Evolutionary conservation across 2,113 vertebrate genomes (phyloP).

Genomic region (Egretta garzetta): DNA sequence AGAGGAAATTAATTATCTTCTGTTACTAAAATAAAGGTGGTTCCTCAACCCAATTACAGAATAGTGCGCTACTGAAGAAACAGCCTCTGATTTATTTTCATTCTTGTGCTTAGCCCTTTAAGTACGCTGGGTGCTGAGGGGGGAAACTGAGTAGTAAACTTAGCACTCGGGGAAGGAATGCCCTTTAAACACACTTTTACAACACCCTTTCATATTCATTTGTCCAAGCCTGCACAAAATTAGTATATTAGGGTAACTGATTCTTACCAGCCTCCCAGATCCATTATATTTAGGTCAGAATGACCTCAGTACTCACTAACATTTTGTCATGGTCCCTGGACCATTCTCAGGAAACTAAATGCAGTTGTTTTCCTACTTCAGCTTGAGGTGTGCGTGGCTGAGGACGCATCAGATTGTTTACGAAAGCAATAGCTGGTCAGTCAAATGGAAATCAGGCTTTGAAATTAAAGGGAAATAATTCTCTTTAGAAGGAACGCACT

Average conservation of each 20-base stretch:
- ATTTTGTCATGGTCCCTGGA: background rate
- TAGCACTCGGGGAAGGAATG: background rate
- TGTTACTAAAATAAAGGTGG: background rate
- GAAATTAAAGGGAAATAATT: background rate
- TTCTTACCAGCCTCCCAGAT: background rate
- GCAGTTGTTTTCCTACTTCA: background rate
- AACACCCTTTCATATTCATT: background rate
- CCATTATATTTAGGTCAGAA: background rate
- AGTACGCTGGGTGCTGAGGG: background rate
- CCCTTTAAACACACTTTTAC: background rate
- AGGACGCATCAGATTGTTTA: background rate
- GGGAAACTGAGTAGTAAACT: background rate
- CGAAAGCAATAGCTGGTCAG: background rate
- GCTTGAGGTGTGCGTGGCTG: background rate
- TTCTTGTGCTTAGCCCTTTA: background rate
- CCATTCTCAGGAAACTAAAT: background rate
- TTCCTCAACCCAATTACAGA: background rate
- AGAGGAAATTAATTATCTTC: background rate
- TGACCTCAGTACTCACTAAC: background rate
- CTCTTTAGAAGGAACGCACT: fast-evolving
- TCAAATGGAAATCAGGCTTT: background rate
- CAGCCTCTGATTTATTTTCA: background rate
- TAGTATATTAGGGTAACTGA: background rate
- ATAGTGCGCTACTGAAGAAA: background rate
- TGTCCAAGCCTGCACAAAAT: background rate